Evolutionary conservation across 2,888 invertebrate species (phyloP).

Genomic region (Allacma fusca): DNA sequence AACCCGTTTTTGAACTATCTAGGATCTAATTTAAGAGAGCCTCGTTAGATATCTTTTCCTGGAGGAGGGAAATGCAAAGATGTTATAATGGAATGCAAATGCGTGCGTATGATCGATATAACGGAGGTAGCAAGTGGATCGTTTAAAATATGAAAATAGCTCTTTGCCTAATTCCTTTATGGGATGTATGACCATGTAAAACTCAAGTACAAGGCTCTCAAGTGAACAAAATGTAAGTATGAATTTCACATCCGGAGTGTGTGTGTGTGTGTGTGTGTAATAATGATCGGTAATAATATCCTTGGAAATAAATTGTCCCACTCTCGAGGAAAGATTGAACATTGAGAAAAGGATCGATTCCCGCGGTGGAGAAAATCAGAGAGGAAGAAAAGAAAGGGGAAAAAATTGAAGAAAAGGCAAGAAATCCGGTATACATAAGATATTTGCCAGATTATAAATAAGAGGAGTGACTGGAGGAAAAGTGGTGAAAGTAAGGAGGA

Average conservation of each 20-base stretch:
- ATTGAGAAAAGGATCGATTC: slow-evolving; percentile 9
- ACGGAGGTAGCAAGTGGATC: not conserved
- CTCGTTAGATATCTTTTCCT: too few species aligned
- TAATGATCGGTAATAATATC: slow-evolving; percentile 39
- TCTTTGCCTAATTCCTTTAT: not conserved
- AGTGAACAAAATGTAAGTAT: not conserved
- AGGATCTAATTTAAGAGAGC: too few species aligned
- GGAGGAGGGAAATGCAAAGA: too few species aligned
- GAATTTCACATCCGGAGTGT: too few species aligned
- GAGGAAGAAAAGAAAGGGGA: not conserved
- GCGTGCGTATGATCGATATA: not conserved
- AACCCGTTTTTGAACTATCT: too few species aligned
- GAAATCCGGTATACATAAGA: slow-evolving; percentile 1
- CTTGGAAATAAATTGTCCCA: slow-evolving; percentile 32
- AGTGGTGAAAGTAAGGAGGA: slow-evolving; percentile 30
- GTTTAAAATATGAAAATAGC: slow-evolving; percentile 12
- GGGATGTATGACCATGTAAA: not conserved
- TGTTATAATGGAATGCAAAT: not conserved
- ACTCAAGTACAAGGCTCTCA: not conserved
- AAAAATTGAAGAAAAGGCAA: slow-evolving; percentile 28
- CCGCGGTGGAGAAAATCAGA: not conserved
- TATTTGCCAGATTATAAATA: slow-evolving; percentile 7
- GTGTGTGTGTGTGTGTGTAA: too few species aligned
- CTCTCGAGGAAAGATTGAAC: slow-evolving; percentile 32
- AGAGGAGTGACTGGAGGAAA: slow-evolving; percentile 23